Evolutionary conservation across 2,797 vertebrate species (phyloP).

Genomic region (Alauda arvensis): DNA sequence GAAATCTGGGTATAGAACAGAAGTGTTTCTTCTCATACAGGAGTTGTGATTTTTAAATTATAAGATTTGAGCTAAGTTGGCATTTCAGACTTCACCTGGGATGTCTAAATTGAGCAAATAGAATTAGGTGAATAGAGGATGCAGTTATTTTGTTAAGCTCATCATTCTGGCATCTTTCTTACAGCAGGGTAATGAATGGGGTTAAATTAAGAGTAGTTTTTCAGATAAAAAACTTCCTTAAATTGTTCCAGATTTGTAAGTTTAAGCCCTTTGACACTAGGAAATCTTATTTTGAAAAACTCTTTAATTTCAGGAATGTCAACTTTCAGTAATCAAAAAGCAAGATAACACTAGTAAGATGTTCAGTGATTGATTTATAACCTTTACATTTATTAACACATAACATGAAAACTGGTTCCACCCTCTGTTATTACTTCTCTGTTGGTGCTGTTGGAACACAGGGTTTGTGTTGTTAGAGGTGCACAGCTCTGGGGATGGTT

Average conservation of each 20-base stretch:
- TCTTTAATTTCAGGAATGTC: not conserved
- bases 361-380: not conserved
- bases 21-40: not conserved
- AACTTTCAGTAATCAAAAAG: not conserved
- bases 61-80: not conserved
- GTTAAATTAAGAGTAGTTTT: not conserved
- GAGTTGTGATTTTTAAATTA: not conserved
- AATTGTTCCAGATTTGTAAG: not conserved
- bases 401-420: not conserved
- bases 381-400: not conserved
- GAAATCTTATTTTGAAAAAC: not conserved
- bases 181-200: not conserved
- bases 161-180: not conserved
- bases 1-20: not conserved
- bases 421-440: not conserved
- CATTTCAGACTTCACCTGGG: not conserved
- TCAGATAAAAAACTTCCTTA: not conserved
- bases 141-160: not conserved
- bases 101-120: not conserved
- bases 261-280: not conserved
- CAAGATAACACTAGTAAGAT: not conserved
- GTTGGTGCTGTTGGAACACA: fast-evolving
- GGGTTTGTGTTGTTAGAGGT: not conserved
- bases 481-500: not conserved
- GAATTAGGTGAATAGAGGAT: not conserved